Evolutionary conservation across 2,797 vertebrate species (phyloP), one percentile per base, ranked within the genome.

Genomic region (Cyprinodon diabolis): DNA sequence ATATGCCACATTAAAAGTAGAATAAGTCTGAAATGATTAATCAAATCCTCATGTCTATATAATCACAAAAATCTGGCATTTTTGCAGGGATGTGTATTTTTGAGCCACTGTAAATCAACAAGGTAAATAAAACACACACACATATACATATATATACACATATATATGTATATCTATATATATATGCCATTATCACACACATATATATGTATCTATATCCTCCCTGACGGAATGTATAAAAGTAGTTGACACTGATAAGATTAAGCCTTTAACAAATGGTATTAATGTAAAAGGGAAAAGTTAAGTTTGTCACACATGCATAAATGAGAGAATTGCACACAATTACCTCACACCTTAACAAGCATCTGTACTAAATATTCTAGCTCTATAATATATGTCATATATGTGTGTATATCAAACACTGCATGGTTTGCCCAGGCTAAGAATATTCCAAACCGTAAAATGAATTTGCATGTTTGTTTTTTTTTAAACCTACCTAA

Each of bases 171-270:
- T 84, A 87, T 88, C 95, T 95, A 70, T 63, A 76, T 67, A 74
- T 73, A 79, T 69, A 83, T 30, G 30, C 30, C 30, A 30, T 30
- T 30, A 30, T 30, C 37, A 37, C 71, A 37, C 71, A 80, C 67
- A 85, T 76, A 78, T 82, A 95, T 78, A 69, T 79, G 52, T 88
- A 69, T 89, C 85, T 84, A 87, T 90, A 95, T 95, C 93, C 96
- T 98, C 98, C 97, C 97, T 99, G 97, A 98, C 95, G 98, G 98
- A 99, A 99, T 99, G 98, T 99, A 97, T 96, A 97, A 98, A 98
- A 94, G 95, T 95, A 93, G 96, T 97, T 91, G 95, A 96, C 97
- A 96, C 92, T 93, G 93, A 95, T 94, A 96, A 95, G 95, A 90
- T 94, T 94, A 96, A 95, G 96, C 94, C 91, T 94, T 95, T 94